Percentiles rank a stretch among this genome's conserved stretches.
These are phyloP conservation scores for Dipodomys ordii DNA, from an alignment of 2,113 vertebrate genomes.

Conservation along the genomic window DNA sequence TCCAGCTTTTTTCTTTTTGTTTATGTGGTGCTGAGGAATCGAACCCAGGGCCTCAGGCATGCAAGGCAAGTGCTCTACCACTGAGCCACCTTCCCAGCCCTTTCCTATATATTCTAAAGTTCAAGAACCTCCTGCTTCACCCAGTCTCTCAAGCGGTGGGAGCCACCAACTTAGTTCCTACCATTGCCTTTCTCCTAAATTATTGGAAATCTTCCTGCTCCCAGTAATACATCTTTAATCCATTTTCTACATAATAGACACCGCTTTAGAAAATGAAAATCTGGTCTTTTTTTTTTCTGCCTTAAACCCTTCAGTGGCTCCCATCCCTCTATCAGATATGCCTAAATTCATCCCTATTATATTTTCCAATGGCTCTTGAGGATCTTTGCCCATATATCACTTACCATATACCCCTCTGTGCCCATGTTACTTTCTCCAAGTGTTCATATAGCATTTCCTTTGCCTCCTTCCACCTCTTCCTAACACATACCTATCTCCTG, in stretches of 20 bases:
- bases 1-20: no score
- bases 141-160: no score
- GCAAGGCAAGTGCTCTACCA: no score
- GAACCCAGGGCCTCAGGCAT: no score
- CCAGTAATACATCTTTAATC: neutral
- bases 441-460: neutral
- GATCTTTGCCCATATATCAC: neutral
- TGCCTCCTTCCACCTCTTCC: neutral
- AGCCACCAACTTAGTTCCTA: neutral
- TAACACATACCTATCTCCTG: neutral
- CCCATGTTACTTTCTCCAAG: neutral
- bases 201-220: neutral
- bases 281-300: neutral
- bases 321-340: neutral
- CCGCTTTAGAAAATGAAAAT: neutral
- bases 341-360: neutral
- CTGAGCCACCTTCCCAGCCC: no score
- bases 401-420: neutral
- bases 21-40: no score
- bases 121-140: no score
- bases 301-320: neutral
- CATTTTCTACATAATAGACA: neutral
- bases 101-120: no score
- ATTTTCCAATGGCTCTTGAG: neutral
- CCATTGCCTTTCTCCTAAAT: neutral